phyloP scores from a whole-genome alignment of 2,888 invertebrate species.

The Villa cingulata region DNA sequence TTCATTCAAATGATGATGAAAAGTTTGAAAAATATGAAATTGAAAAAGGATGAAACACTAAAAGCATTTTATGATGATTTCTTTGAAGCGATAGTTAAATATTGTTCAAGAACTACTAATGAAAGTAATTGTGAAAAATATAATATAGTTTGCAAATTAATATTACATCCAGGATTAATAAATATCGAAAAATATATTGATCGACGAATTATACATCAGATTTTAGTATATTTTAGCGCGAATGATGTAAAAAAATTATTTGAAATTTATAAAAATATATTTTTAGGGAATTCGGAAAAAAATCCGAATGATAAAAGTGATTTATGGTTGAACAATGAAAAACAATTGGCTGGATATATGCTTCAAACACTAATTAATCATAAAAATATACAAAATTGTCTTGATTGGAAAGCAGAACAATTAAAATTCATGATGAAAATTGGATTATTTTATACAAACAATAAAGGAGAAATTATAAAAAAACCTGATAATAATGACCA shows the following conservation, averaged over 20 bases:
- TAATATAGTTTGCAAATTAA: constrained; percentile 45
- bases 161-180: constrained; percentile 56
- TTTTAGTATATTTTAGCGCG: constrained; percentile 45
- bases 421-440: constrained; percentile 50
- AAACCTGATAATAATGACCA: background rate
- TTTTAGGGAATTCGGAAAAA: constrained; percentile 43
- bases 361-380: constrained; percentile 37
- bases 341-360: constrained; percentile 49
- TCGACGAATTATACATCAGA: constrained; percentile 47
- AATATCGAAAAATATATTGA: constrained; percentile 60
- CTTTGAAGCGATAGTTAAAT: constrained; percentile 39
- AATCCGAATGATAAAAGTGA: constrained; percentile 28
- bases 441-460: constrained; percentile 47
- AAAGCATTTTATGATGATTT: constrained; percentile 35
- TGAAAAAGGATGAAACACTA: constrained; percentile 21
- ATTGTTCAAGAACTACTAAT: constrained; percentile 39
- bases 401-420: constrained; percentile 47
- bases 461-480: constrained; percentile 22
- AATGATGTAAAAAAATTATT: constrained; percentile 51
- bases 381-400: constrained; percentile 26
- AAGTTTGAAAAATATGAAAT: constrained; percentile 42
- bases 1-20: constrained; percentile 50
- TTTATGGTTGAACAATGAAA: constrained; percentile 54
- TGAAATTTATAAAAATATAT: constrained; percentile 46
- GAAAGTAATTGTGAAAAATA: constrained; percentile 42